Percentiles rank a stretch among this genome's conserved stretches.
Evolutionary conservation across 2,888 invertebrate genomes (phyloP).

Genomic region (Parapristionchus giblindavisi): DNA sequence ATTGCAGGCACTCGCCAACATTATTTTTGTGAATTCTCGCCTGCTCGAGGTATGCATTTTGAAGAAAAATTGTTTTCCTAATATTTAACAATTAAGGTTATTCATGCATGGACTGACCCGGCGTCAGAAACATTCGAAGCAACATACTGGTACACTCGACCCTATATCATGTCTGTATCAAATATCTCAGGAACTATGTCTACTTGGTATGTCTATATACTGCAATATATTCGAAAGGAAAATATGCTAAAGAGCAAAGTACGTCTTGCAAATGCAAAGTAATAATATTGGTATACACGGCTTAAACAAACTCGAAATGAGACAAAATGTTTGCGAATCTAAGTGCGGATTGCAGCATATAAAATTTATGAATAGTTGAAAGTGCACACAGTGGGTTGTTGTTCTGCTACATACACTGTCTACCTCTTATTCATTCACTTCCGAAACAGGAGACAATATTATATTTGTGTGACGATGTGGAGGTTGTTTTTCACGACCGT

Average conservation of each 20-base stretch:
- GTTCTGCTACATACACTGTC: too few species aligned
- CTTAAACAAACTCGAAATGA: neutral
- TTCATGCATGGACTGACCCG: constrained; percentile 58
- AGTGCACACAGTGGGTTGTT: too few species aligned
- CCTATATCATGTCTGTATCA: constrained; percentile 64
- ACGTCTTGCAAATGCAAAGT: neutral
- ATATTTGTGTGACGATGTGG: too few species aligned
- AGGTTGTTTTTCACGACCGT: too few species aligned
- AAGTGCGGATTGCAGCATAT: too few species aligned
- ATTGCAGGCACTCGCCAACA: constrained; percentile 50
- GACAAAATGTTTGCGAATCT: neutral
- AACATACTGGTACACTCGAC: constrained; percentile 62
- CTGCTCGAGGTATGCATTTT: too few species aligned
- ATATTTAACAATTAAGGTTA: too few species aligned
- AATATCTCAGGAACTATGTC: constrained; percentile 66
- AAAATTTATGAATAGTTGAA: neutral
- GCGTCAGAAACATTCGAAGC: constrained; percentile 54
- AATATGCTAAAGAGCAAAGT: constrained; percentile 16
- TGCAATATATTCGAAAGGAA: constrained; percentile 1
- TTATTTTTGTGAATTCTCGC: constrained; percentile 63
- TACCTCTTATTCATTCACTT: too few species aligned
- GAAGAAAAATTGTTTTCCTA: too few species aligned
- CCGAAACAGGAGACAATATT: too few species aligned
- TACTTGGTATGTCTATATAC: constrained; percentile 53
- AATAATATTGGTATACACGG: neutral